Percentiles rank a stretch among this genome's conserved stretches.
Conservation (phyloP, 2,797 vertebrate species). For the Amblyraja radiata region DNA sequence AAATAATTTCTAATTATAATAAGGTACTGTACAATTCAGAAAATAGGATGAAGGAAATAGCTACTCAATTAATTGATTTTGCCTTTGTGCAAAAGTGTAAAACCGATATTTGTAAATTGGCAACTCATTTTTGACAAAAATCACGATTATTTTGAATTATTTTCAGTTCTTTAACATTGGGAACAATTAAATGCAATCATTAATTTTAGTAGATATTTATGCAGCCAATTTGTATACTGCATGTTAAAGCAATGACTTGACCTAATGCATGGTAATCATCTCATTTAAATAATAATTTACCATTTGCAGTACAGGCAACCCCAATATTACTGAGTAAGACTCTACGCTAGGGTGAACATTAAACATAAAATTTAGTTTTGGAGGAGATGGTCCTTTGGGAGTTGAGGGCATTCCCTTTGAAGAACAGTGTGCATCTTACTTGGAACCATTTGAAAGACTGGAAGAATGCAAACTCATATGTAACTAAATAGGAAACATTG, state of each 20-base stretch:
- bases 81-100: not conserved
- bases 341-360: not conserved
- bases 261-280: not conserved
- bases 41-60: not conserved
- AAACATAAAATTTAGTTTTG: not conserved
- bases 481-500: not conserved
- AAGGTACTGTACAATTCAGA: slow-evolving; percentile 55
- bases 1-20: slow-evolving; percentile 78
- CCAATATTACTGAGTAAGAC: not conserved
- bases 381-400: not conserved
- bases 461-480: not conserved
- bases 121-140: not conserved
- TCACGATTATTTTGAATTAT: not conserved
- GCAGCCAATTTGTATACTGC: not conserved
- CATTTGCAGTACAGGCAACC: not conserved
- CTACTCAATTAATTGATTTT: not conserved
- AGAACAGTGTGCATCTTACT: not conserved
- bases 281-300: not conserved
- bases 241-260: not conserved
- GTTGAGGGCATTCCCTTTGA: not conserved
- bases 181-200: not conserved
- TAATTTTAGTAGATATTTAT: not conserved
- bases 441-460: not conserved
- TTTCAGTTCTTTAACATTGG: not conserved
- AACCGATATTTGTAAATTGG: not conserved